phyloP scores from a whole-genome alignment of 2,888 invertebrate species.

The Lasioglossum figueresi region DNA sequence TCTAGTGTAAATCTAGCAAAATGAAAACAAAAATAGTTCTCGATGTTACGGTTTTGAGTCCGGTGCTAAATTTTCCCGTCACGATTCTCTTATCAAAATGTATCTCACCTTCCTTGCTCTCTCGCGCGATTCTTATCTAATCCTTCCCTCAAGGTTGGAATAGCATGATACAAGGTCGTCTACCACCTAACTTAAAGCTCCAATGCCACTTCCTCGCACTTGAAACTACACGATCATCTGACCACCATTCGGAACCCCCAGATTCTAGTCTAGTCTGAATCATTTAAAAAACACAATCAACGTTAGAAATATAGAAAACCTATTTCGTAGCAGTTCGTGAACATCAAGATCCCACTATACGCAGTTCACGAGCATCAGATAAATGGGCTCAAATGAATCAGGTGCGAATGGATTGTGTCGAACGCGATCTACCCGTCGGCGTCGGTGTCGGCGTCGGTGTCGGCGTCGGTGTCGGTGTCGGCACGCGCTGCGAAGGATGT shows the following conservation, averaged over 20 bases:
- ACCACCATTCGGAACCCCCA: not conserved
- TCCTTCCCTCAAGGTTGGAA: not conserved
- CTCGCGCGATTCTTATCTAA: constrained; percentile 1
- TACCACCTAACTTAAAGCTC: not conserved
- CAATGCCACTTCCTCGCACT: not conserved
- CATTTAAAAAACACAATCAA: not conserved
- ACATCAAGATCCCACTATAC: not conserved
- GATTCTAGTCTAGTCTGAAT: not conserved
- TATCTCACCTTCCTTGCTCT: constrained; percentile 9
- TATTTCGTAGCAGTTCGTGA: not conserved
- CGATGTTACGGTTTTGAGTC: not conserved
- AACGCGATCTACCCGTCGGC: not conserved
- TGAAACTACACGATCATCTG: not conserved
- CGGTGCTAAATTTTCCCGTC: not conserved
- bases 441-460: no score
- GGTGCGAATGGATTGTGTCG: constrained; percentile 1
- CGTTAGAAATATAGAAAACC: not conserved
- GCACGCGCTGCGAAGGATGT: not conserved
- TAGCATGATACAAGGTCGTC: not conserved
- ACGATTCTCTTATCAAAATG: not conserved
- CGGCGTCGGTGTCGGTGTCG: no score
- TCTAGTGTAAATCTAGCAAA: not conserved
- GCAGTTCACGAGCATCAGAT: not conserved
- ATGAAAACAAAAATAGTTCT: not conserved
- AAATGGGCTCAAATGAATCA: not conserved